Base-by-base conservation (phyloP, 64 coral and sea anemone species). In the Dendrophyllia cribrosa region DNA sequence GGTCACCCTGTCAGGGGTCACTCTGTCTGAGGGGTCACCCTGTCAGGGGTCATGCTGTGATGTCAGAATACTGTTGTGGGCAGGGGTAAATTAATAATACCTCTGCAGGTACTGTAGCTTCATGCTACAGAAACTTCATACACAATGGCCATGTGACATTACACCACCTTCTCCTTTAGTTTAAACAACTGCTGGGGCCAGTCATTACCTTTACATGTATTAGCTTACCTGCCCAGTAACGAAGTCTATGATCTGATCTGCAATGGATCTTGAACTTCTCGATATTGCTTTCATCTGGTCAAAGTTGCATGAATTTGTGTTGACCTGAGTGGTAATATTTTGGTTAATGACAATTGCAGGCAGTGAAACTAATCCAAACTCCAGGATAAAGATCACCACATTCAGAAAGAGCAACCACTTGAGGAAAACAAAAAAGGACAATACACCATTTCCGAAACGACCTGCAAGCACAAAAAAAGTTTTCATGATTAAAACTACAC, bases 391-490 rank as follows among this genome's bases (percentile, higher is more conserved):
- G 51, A 99, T 88, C 70, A 78, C 64, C 59, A 99, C 71, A 79
- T 99, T 96, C 43, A 99, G 62, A 80, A 96, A 99, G 68, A 99
- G 24, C 24, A 99, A 75, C 97, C 97, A 99, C 55, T 99, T 99
- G 1, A 99, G 91, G 53, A 99, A 99, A 58, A 99, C 71, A 88
- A 99, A 99, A 75, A 93, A 99, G 48, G 97, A 99, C 16, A 99
- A 26, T 3, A 99, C 97, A 76, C 97, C 97, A 91, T 99, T 99
- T 88, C 97, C 97, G 96, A 99, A 99, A 24, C 91, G 97, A 83
- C 97, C 97, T 99, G 77, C 12, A 85, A 91, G 25, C 70, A 10
- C 6, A 34, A 34, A 34, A 0, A 34, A 34, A 34, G 34, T 34
- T 34, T 34, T n/a, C n/a, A n/a, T n/a, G 2, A 34, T 34, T 34